These are phyloP conservation scores for Oncorhynchus nerka DNA, from an alignment of 2,113 vertebrate genomes.

Conservation along the genomic window DNA sequence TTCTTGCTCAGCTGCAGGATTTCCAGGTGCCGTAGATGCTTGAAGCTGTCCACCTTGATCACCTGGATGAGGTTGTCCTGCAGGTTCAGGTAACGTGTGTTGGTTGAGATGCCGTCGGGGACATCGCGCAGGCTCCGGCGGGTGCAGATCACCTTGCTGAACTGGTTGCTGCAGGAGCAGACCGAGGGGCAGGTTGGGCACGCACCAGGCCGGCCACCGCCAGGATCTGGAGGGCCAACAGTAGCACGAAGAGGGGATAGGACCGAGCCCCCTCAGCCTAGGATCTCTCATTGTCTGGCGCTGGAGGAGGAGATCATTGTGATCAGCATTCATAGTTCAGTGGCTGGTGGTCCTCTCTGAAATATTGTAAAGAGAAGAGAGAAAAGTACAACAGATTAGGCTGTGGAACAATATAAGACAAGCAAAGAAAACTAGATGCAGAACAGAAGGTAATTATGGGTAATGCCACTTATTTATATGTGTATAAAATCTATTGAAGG, in stretches of 20 bases:
- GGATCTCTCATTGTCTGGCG: constrained; percentile 99
- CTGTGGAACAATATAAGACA: too few species aligned
- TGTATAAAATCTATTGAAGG: too few species aligned
- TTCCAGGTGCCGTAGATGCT: constrained; percentile 76
- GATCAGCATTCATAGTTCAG: constrained; percentile 99
- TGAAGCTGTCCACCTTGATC: constrained; percentile 80
- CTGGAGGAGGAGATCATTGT: constrained; percentile 99
- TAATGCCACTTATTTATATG: too few species aligned
- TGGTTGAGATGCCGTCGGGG: constrained; percentile 77
- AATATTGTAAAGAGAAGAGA: constrained; percentile 68
- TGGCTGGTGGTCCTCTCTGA: constrained; percentile 85
- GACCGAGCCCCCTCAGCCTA: constrained; percentile 99
- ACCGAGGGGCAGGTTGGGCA: constrained; percentile 77
- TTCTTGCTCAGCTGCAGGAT: constrained; percentile 79
- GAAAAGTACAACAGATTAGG: constrained; percentile 16
- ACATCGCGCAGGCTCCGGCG: constrained; percentile 73
- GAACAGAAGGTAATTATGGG: too few species aligned
- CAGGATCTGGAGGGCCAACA: constrained; percentile 95
- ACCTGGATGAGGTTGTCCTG: constrained; percentile 79
- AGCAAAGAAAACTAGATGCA: too few species aligned
- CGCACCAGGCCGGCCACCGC: constrained; percentile 91
- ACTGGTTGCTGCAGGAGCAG: constrained; percentile 79
- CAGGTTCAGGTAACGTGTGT: constrained; percentile 78
- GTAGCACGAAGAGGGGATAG: constrained; percentile 96
- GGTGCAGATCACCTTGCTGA: constrained; percentile 80